A percentile compares a stretch with the other conserved stretches of the same genome.
phyloP scores from a whole-genome alignment of 2,797 vertebrate genomes.

The Acropternis orthonyx region DNA sequence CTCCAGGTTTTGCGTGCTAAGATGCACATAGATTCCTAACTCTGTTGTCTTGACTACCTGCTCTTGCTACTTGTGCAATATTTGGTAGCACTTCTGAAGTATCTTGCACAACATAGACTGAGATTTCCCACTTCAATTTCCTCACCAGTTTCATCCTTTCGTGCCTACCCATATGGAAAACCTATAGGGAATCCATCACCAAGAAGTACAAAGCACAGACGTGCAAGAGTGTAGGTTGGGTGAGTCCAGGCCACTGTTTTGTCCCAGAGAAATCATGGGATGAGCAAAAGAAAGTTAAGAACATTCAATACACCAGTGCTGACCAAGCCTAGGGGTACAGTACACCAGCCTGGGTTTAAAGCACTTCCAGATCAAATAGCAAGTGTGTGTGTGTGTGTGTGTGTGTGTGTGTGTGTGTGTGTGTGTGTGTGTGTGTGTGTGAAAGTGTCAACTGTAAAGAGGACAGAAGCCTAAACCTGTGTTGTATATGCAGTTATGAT shows the following conservation, averaged over 20 bases:
- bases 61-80: not conserved
- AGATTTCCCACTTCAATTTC: not conserved
- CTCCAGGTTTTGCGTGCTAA: not conserved
- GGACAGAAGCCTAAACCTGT: not conserved
- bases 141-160: not conserved
- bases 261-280: not conserved
- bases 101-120: not conserved
- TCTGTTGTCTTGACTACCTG: rapidly evolving
- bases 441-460: not conserved
- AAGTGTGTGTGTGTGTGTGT: rapidly evolving
- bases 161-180: not conserved
- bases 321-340: not conserved
- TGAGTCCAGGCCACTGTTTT: not conserved
- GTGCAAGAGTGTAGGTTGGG: rapidly evolving
- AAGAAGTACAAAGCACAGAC: not conserved
- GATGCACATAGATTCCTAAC: not conserved
- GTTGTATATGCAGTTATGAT: not conserved
- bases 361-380: not conserved
- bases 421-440: rapidly evolving
- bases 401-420: rapidly evolving
- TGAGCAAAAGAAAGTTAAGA: not conserved
- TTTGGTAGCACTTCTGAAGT: not conserved
- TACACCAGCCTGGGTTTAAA: not conserved
- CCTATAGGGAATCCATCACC: not conserved
- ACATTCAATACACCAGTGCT: not conserved